These are phyloP conservation scores for Argyrosomus regius DNA, from an alignment of 2,797 vertebrate genomes.

Conservation along the genomic window DNA sequence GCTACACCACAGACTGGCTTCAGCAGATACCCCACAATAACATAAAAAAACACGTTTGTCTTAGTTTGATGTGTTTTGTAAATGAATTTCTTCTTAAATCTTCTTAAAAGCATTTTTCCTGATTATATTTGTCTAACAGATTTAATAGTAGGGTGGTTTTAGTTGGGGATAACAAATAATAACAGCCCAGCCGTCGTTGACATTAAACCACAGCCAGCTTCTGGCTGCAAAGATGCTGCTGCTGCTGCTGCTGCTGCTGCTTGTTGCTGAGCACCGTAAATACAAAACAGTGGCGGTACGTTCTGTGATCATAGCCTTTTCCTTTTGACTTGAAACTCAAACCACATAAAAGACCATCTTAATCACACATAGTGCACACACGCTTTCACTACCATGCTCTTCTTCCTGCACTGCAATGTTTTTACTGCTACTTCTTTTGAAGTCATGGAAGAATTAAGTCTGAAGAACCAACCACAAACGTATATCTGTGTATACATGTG, in stretches of 20 bases:
- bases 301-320: neutral
- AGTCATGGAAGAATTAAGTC: accelerated
- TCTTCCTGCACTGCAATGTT: neutral
- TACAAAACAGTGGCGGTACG: neutral
- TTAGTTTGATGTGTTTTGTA: slow-evolving; percentile 1
- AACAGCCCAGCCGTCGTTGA: slow-evolving; percentile 18
- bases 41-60: slow-evolving; percentile 4
- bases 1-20: neutral
- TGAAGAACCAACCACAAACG: too few species aligned
- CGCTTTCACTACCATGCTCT: accelerated
- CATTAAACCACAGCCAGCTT: neutral
- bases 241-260: slow-evolving; percentile 15
- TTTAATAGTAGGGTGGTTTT: slow-evolving; percentile 6
- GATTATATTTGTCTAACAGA: slow-evolving; percentile 3
- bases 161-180: slow-evolving; percentile 12
- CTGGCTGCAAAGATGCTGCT: neutral
- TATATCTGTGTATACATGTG: neutral
- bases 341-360: neutral
- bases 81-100: neutral
- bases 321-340: neutral
- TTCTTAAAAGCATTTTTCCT: neutral
- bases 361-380: neutral
- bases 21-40: neutral
- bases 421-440: neutral
- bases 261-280: slow-evolving; percentile 35